Evolutionary conservation across 1,140 invertebrate species (phyloP).

Genomic region (Frieseomelitta varia): DNA sequence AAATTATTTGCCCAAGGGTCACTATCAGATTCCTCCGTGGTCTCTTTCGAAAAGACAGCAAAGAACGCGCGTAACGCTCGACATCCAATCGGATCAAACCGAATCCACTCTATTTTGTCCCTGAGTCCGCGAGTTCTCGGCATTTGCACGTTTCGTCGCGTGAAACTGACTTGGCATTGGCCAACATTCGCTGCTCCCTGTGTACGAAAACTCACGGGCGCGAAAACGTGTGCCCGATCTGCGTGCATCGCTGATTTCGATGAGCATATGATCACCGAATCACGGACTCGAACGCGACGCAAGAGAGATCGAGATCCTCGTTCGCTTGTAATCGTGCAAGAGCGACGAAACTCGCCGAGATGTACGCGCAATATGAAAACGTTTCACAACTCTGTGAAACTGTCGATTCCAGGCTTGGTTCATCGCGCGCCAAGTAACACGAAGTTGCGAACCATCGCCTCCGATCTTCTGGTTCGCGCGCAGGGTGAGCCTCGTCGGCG

Average conservation of each 20-base stretch:
- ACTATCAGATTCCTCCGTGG: not conserved
- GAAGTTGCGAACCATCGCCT: not conserved
- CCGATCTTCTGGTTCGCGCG: conserved; percentile 29
- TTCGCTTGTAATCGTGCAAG: not conserved
- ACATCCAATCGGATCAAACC: not conserved
- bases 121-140: not conserved
- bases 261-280: not conserved
- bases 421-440: not conserved
- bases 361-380: no score
- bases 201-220: not conserved
- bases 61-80: not conserved
- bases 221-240: not conserved
- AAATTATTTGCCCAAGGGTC: not conserved
- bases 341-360: not conserved
- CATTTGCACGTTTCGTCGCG: conserved; percentile 4
- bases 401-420: not conserved
- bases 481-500: conserved; percentile 38
- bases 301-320: not conserved
- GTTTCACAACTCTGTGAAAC: not conserved
- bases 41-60: not conserved
- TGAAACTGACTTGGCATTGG: not conserved
- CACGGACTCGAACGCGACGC: not conserved
- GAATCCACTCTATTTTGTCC: conserved; percentile 15
- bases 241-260: not conserved
- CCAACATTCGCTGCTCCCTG: no score